Conservation (phyloP, 2,888 invertebrate species). For the Hypomecis punctinalis region DNA sequence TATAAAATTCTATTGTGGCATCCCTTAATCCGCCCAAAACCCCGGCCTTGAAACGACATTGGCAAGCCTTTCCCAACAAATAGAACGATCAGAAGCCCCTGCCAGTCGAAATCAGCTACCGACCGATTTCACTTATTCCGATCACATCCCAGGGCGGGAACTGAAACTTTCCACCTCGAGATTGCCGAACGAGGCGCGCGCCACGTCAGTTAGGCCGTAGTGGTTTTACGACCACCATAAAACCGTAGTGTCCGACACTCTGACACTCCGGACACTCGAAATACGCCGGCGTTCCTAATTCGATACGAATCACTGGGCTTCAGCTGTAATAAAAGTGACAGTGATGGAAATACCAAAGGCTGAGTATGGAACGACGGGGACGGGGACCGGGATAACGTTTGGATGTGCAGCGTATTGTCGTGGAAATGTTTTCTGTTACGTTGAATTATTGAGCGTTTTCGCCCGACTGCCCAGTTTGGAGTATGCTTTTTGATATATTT, state of each 20-base stretch:
- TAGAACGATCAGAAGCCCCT: constrained; percentile 7
- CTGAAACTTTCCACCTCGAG: constrained; percentile 25
- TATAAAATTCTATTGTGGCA: constrained; percentile 17
- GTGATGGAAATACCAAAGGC: constrained; percentile 26
- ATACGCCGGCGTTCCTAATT: constrained; percentile 50
- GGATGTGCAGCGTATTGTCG: too few species aligned
- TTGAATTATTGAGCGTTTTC: too few species aligned
- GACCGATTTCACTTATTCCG: constrained; percentile 27
- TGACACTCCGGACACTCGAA: constrained; percentile 41
- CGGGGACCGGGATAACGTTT: background rate
- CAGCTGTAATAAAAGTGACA: constrained; percentile 47
- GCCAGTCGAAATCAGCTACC: constrained; percentile 10
- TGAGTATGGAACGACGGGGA: constrained; percentile 13
- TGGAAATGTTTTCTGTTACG: too few species aligned
- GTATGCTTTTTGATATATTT: too few species aligned
- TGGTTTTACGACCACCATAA: constrained; percentile 49
- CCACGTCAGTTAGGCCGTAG: constrained; percentile 30
- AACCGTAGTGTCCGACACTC: constrained; percentile 39
- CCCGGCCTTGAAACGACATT: constrained; percentile 14
- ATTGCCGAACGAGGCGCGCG: constrained; percentile 13
- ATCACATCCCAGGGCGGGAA: constrained; percentile 19
- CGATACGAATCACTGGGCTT: constrained; percentile 49
- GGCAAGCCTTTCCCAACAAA: constrained; percentile 8
- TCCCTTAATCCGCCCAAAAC: constrained; percentile 9
- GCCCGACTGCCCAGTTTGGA: too few species aligned